A percentile compares a stretch with the other conserved stretches of the same genome.
These are phyloP conservation scores for Myopa tessellatipennis DNA, from an alignment of 2,888 invertebrate genomes.

Conservation along the genomic window DNA sequence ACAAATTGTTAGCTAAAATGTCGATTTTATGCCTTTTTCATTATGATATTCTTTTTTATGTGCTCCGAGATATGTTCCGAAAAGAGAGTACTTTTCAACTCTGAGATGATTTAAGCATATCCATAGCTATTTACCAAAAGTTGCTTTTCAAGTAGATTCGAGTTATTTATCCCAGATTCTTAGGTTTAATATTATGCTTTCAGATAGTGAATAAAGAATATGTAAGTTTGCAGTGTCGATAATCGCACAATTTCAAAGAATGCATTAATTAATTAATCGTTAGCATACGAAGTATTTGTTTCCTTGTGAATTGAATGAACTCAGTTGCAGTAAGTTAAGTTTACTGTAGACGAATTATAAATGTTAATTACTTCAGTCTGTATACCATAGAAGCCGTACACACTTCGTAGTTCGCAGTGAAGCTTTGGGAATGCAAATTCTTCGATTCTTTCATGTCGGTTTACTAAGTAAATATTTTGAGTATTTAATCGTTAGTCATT, in stretches of 20 bases:
- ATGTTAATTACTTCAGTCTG: constrained; percentile 14
- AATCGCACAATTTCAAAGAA: too few relatives aligned
- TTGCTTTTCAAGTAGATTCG: too few relatives aligned
- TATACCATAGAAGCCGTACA: neutral
- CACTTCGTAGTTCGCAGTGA: constrained; percentile 11
- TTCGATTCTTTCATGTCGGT: neutral
- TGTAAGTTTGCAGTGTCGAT: too few relatives aligned
- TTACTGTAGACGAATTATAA: neutral
- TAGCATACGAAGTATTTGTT: too few relatives aligned
- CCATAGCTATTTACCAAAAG: too few relatives aligned
- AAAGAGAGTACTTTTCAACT: neutral
- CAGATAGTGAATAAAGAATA: too few relatives aligned
- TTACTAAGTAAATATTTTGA: neutral
- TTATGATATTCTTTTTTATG: neutral
- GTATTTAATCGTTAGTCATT: neutral
- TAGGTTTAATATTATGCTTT: too few relatives aligned
- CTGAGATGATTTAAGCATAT: too few relatives aligned
- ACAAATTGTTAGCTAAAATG: neutral
- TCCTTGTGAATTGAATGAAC: too few relatives aligned
- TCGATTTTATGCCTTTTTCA: neutral
- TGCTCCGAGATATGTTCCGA: neutral
- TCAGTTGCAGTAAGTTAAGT: too few relatives aligned
- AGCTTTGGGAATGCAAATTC: neutral
- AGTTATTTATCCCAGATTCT: too few relatives aligned
- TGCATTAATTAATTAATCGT: too few relatives aligned